Percentiles rank a stretch among this genome's conserved stretches.
Evolutionary conservation across 2,888 invertebrate genomes (phyloP).

Genomic region (Bembecia ichneumoniformis): DNA sequence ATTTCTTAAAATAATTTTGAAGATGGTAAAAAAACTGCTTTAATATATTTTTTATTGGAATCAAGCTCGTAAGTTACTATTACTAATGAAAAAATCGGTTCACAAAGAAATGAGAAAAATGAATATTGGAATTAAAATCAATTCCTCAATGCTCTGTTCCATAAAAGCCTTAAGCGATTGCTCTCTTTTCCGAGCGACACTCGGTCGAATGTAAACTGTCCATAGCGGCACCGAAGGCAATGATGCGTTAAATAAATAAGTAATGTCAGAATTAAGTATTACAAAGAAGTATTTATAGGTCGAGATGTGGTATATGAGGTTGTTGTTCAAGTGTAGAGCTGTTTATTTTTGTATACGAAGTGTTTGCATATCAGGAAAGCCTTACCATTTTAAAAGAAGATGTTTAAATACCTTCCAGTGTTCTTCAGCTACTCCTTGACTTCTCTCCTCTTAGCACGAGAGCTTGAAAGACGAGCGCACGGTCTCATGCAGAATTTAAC

Average conservation of each 20-base stretch:
- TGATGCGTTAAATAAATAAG: constrained; percentile 16
- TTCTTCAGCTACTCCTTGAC: background rate
- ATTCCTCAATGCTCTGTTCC: too few relatives aligned
- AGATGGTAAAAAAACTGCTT: too few relatives aligned
- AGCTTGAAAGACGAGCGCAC: background rate
- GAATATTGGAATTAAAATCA: too few relatives aligned
- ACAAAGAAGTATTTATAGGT: background rate
- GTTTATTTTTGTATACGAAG: constrained; percentile 66
- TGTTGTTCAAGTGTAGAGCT: constrained; percentile 52
- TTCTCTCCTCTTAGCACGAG: constrained; percentile 15
- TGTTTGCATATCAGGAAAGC: constrained; percentile 65
- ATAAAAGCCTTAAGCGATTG: too few relatives aligned
- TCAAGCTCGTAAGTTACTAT: too few relatives aligned
- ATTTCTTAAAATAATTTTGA: too few relatives aligned
- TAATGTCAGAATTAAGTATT: background rate
- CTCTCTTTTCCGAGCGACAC: too few relatives aligned
- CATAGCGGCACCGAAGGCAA: constrained; percentile 26
- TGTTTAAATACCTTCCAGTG: background rate
- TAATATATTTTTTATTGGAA: too few relatives aligned
- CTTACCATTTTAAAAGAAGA: constrained; percentile 31
- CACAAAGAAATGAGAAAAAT: too few relatives aligned
- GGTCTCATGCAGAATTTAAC: too few relatives aligned
- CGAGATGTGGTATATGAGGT: constrained; percentile 7
- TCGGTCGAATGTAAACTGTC: too few relatives aligned
- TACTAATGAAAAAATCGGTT: background rate